Evolutionary conservation across 2,113 vertebrate genomes (phyloP).

Genomic region (Hystrix brachyura): DNA sequence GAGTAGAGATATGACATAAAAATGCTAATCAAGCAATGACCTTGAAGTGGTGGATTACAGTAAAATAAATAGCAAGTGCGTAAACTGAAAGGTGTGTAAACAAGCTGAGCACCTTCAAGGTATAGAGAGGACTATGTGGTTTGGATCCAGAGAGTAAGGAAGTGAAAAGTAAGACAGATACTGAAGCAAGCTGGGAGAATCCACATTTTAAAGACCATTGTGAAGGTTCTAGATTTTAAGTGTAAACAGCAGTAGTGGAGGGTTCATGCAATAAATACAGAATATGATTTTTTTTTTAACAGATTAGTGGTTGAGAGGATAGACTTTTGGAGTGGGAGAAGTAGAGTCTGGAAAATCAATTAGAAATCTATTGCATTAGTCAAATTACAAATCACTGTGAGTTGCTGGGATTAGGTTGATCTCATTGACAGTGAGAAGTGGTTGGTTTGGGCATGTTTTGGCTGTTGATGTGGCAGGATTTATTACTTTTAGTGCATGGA

Average conservation of each 20-base stretch:
- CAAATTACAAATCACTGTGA: neutral
- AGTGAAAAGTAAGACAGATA: neutral
- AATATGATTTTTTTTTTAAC: neutral
- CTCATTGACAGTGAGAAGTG: neutral
- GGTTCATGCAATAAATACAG: neutral
- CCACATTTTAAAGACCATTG: neutral
- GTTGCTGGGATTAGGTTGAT: neutral
- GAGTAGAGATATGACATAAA: neutral
- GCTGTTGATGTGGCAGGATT: neutral
- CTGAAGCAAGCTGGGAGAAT: neutral
- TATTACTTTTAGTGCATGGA: neutral
- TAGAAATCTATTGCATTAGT: neutral
- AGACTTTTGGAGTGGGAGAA: neutral
- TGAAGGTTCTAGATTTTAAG: neutral
- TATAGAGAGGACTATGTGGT: neutral
- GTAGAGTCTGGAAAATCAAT: slow-evolving; percentile 16
- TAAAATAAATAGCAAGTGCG: neutral
- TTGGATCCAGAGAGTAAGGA: neutral
- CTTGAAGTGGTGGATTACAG: neutral
- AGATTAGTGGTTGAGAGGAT: neutral
- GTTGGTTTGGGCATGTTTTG: neutral
- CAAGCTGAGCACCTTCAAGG: neutral
- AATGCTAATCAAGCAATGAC: neutral
- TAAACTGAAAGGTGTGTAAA: neutral
- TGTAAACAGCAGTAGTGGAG: neutral